A percentile compares a stretch with the other conserved stretches of the same genome.
Evolutionary conservation across 1,140 invertebrate species (phyloP).

Genomic region (Sinella curviseta): DNA sequence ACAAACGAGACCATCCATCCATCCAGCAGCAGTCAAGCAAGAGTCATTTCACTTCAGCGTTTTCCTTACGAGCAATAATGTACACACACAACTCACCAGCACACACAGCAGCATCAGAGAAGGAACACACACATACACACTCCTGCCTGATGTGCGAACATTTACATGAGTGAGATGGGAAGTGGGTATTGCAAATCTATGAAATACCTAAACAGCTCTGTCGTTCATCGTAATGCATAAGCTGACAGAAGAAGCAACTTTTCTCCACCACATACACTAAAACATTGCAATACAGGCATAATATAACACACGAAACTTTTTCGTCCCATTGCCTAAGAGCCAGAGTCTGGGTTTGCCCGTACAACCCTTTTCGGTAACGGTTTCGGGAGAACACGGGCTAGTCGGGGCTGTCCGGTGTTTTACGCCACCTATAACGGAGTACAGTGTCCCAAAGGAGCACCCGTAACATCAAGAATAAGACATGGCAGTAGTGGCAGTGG

Average conservation of each 20-base stretch:
- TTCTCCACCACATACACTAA: neutral
- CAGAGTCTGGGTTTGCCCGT: constrained; percentile 16
- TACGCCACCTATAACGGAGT: neutral
- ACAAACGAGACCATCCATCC: neutral
- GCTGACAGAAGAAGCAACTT: neutral
- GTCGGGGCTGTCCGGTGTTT: neutral
- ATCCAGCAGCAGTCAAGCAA: constrained; percentile 10
- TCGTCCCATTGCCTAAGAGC: neutral
- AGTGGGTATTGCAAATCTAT: neutral
- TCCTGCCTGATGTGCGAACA: neutral
- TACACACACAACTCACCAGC: neutral
- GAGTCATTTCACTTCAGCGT: neutral
- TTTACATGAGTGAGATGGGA: constrained; percentile 1
- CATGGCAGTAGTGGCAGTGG: neutral
- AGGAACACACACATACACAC: neutral
- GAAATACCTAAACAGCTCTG: neutral
- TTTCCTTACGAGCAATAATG: neutral
- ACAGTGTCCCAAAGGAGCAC: constrained; percentile 12
- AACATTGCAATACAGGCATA: too few species aligned
- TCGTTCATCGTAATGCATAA: neutral
- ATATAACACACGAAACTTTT: neutral
- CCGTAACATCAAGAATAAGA: neutral
- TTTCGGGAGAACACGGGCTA: neutral
- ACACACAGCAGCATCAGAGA: neutral
- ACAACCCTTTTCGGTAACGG: neutral